These are phyloP conservation scores for Bungarus multicinctus DNA, from an alignment of 2,113 vertebrate genomes.

Conservation along the genomic window DNA sequence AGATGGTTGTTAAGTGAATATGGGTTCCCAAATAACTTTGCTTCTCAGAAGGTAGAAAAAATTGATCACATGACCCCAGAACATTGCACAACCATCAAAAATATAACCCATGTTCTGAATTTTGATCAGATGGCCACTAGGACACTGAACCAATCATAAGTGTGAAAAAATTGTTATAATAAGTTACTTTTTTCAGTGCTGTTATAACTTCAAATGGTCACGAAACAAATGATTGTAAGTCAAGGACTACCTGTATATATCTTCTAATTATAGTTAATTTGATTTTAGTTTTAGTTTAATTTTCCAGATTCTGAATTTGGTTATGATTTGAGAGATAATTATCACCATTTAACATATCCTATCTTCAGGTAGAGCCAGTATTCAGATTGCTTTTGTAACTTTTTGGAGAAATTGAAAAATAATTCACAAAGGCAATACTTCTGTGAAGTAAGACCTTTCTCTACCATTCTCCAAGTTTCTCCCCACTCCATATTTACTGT, in stretches of 20 bases:
- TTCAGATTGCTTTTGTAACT: background rate
- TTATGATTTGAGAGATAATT: background rate
- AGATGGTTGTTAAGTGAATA: background rate
- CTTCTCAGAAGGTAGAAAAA: background rate
- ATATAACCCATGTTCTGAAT: background rate
- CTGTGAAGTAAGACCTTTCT: background rate
- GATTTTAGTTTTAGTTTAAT: background rate
- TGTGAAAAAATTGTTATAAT: background rate
- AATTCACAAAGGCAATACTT: background rate
- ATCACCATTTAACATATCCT: background rate
- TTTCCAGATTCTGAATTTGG: background rate
- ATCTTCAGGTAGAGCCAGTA: background rate
- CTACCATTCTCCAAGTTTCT: background rate
- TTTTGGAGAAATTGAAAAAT: background rate
- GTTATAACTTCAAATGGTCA: background rate
- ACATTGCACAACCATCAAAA: background rate
- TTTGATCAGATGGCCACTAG: background rate
- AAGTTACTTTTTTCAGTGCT: background rate
- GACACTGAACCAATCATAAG: background rate
- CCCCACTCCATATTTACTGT: background rate
- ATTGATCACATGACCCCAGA: background rate
- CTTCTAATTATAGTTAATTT: background rate
- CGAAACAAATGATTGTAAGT: background rate
- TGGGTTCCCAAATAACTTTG: background rate
- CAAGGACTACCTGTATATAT: background rate